A percentile compares a stretch with the other conserved stretches of the same genome.
Conservation (phyloP, 2,888 invertebrate genomes). For the Pachliopta kotzebuea region DNA sequence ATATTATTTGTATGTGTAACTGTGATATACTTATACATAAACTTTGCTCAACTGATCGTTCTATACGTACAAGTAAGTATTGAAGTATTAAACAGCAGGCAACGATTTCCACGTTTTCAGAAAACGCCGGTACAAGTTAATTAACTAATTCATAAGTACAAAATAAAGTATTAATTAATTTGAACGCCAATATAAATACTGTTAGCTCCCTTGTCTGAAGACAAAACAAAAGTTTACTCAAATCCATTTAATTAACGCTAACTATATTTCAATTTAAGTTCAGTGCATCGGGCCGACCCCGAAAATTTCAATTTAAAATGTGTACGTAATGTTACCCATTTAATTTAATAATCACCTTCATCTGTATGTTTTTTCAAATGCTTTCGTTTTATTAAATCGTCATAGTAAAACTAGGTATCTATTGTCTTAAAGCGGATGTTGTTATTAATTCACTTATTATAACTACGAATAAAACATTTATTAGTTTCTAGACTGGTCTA, state of each 20-base stretch:
- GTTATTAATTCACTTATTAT: too few relatives aligned
- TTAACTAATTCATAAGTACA: not conserved
- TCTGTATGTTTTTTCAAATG: not conserved
- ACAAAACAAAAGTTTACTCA: conserved; percentile 17
- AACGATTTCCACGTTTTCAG: not conserved
- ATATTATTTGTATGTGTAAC: too few relatives aligned
- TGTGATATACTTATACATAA: too few relatives aligned
- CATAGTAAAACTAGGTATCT: too few relatives aligned
- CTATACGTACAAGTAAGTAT: not conserved
- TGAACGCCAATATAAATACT: not conserved
- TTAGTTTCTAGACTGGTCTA: not conserved
- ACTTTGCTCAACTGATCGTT: too few relatives aligned
- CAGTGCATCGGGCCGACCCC: too few relatives aligned
- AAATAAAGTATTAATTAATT: conserved; percentile 1
- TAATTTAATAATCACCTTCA: conserved; percentile 6
- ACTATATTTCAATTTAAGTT: conserved; percentile 10
- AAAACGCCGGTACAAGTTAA: not conserved
- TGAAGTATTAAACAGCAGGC: not conserved
- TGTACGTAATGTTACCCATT: not conserved
- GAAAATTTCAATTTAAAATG: conserved; percentile 7
- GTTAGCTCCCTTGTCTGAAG: conserved; percentile 8
- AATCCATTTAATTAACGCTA: conserved; percentile 12
- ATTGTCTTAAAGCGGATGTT: too few relatives aligned
- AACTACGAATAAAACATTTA: too few relatives aligned
- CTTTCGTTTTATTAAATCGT: too few relatives aligned